Evolutionary conservation across 2,888 invertebrate species (phyloP), one percentile per base, ranked within the genome.

Genomic region (Sesia apiformis): DNA sequence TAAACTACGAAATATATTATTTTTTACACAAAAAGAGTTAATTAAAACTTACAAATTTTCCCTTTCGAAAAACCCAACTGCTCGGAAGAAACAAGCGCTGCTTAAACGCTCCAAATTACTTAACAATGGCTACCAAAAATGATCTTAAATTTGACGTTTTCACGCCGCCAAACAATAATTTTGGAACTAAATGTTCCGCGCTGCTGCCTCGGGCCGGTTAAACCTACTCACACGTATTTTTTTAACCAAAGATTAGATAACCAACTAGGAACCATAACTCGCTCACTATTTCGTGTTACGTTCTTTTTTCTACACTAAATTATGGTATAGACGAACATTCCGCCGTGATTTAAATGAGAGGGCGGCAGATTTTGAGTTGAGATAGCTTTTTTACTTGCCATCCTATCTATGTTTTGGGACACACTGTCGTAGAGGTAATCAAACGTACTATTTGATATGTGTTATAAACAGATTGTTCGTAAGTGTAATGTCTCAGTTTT

Each of bases 181-280:
- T 8, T 8, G 8, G 46, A 23, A 7, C 8, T 61, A 68, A 70
- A 65, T 62, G 74, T 72, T 69, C 40, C 54, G 54, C 50, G 54
- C 61, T 66, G 55, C 71, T 69, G 67, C 49, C 55, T 55, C 49
- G 3, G 57, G 55, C 57, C 4, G 8, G 46, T 46, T 23, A 5
- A 46, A 46, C 7, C 8, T n/a, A 46, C 23, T n/a, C 46, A 23
- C 23, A 8, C 8, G 23, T 46, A 46, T 46, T 46, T 46, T 46
- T 46, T 46, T n/a, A 46, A 46, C 8, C 8, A 7, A 46, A 50
- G 50, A 50, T 50, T 50, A 50, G 50, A 50, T 50, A 50, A 50
- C 38, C 39, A 6, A 39, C 50, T 38, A 50, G 50, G 4, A 50
- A 50, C 23, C 39, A 50, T 50, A 53, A 52, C 52, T 56, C 49